Base-by-base conservation (phyloP, 2,888 invertebrate genomes). In the Tenthredo livida region DNA sequence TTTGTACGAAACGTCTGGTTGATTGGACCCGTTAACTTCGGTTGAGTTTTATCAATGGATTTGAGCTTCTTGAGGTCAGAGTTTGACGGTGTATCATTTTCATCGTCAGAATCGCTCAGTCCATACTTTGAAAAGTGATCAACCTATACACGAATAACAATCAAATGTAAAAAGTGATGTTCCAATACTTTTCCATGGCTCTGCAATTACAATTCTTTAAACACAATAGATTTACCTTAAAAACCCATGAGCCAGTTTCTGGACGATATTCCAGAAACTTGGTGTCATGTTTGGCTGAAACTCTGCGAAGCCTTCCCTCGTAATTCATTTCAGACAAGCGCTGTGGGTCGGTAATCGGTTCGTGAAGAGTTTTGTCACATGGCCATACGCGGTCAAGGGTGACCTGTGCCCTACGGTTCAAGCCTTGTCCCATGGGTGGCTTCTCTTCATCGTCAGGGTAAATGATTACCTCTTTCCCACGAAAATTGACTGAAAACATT, bases 171-270 rank as follows among this genome's bases (percentile, higher is more conserved):
- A 77, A 77, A 54, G n/a, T n/a, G n/a, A 54, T n/a, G 54, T 54
- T 54, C 54, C 5, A 6, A 5, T 12, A 17, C 70, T 70, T 70
- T 43, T 29, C 40, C 54, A 70, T 2, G 7, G 25, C 29, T 77
- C 12, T 0, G 9, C 25, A 25, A 3, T 5, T 25, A 25, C 21
- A 25, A 25, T 61, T 61, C 25, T 7, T 25, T 0, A 10, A 25
- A 61, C n/a, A 61, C 12, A 88, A 37, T 37, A 37, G 37, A 17
- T 29, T 91, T 88, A 97, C 97, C 93, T 97, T 96, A 93, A 99
- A 99, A 82, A 99, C 98, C 99, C 99, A 99, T 84, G 98, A 98
- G 37, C 99, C 99, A 1, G 98, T 98, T 92, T 98, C 97, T 0
- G 99, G 98, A 0, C 98, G 95, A 93, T 99, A 99, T 92, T 99